A percentile compares a stretch with the other conserved stretches of the same genome.
These are phyloP conservation scores for Leptinotarsa defecta DNA, from an alignment of 1,140 invertebrate genomes.

Conservation along the genomic window DNA sequence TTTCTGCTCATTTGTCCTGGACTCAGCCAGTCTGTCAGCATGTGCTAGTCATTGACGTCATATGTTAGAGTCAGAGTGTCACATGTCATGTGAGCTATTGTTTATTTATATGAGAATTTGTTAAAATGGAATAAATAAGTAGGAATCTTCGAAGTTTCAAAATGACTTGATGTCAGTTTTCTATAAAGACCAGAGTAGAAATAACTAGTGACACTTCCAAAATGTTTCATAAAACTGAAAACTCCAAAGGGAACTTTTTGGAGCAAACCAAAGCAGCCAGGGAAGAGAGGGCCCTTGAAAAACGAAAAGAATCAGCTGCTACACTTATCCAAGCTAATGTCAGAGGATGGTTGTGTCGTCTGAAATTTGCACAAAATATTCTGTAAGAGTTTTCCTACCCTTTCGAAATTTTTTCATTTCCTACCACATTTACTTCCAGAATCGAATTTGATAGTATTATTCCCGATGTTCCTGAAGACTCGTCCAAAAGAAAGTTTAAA, in stretches of 20 bases:
- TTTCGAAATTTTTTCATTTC: neutral
- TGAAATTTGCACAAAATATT: slow-evolving; percentile 63
- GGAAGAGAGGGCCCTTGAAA: slow-evolving; percentile 81
- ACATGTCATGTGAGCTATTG: too few species aligned
- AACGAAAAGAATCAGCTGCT: slow-evolving; percentile 73
- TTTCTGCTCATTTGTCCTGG: too few species aligned
- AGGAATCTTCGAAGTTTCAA: neutral
- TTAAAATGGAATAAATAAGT: neutral
- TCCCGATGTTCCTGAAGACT: slow-evolving; percentile 60
- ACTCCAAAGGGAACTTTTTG: slow-evolving; percentile 69
- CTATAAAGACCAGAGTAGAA: neutral
- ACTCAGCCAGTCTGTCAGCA: too few species aligned
- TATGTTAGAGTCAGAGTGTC: too few species aligned
- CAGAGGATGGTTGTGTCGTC: slow-evolving; percentile 72
- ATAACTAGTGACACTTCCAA: neutral
- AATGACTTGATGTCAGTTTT: neutral
- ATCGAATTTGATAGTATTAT: slow-evolving; percentile 72
- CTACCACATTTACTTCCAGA: slow-evolving; percentile 58
- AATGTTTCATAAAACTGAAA: slow-evolving; percentile 67
- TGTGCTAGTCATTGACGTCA: too few species aligned
- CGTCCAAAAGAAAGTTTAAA: slow-evolving; percentile 60
- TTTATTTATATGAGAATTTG: neutral
- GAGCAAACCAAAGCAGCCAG: slow-evolving; percentile 86
- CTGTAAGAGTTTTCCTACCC: slow-evolving; percentile 60
- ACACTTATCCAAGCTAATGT: slow-evolving; percentile 73